Conservation (phyloP, 2,888 invertebrate species). For the Eristalis arbustorum region DNA sequence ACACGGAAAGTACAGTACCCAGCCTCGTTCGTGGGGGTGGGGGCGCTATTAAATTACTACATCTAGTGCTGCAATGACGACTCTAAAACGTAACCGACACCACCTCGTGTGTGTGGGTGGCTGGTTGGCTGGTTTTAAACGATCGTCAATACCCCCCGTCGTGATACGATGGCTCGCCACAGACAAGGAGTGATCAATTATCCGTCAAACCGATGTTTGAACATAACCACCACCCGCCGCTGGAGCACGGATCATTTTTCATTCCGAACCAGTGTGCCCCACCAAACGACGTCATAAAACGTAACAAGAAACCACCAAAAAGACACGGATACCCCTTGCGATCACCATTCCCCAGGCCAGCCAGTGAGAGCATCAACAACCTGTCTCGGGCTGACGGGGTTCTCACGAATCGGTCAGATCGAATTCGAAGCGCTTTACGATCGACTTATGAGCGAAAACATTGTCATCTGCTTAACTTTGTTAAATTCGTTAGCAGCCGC, state of each 20-base stretch:
- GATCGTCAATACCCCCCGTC: background rate
- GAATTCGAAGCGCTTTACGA: constrained; percentile 38
- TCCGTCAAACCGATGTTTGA: constrained; percentile 7
- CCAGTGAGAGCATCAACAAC: constrained; percentile 13
- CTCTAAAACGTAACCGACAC: constrained; percentile 61
- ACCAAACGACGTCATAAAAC: constrained; percentile 48
- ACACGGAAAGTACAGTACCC: constrained; percentile 57
- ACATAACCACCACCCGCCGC: constrained; percentile 38
- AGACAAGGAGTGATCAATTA: constrained; percentile 49
- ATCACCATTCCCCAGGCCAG: constrained; percentile 11
- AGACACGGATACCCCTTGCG: constrained; percentile 29
- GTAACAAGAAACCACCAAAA: constrained; percentile 23
- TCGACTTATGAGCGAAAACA: constrained; percentile 52
- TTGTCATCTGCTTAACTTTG: constrained; percentile 16
- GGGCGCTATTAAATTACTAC: constrained; percentile 50
- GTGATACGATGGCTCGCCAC: background rate
- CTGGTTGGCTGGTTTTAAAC: background rate
- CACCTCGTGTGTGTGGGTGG: constrained; percentile 40
- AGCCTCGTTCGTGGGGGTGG: background rate
- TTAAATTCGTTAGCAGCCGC: constrained; percentile 5
- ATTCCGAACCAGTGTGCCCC: constrained; percentile 26
- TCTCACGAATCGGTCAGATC: constrained; percentile 44
- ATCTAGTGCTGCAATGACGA: constrained; percentile 57
- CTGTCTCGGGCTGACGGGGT: constrained; percentile 21
- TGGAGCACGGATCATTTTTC: constrained; percentile 56